phyloP scores from a whole-genome alignment of 2,797 vertebrate genomes.

The Amblyopsis hoosieri region DNA sequence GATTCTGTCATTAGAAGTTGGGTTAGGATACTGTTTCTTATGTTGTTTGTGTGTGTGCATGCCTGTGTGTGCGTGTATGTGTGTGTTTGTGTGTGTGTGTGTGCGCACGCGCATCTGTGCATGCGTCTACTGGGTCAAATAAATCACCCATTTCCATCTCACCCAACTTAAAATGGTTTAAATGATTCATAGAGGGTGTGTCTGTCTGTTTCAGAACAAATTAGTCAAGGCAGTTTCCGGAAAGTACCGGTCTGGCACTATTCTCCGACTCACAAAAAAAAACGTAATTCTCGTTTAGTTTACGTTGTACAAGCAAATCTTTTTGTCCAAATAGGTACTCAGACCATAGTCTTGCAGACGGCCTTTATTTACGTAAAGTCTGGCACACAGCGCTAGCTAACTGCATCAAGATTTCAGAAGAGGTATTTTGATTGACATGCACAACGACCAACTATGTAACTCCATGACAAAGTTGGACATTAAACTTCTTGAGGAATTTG shows the following conservation, averaged over 20 bases:
- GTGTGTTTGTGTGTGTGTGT: slow-evolving; percentile 37
- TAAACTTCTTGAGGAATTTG: too few species aligned
- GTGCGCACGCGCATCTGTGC: slow-evolving; percentile 36
- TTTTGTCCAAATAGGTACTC: slow-evolving; percentile 3
- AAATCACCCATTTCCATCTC: slow-evolving; percentile 24
- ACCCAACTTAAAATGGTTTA: slow-evolving; percentile 7
- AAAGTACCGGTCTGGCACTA: slow-evolving; percentile 3
- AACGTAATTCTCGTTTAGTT: slow-evolving; percentile 28
- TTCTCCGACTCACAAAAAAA: slow-evolving; percentile 21
- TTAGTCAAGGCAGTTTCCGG: slow-evolving; percentile 39
- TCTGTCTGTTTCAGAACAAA: slow-evolving; percentile 35
- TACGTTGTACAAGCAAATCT: slow-evolving; percentile 38
- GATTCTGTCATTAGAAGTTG: background rate
- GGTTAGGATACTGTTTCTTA: slow-evolving; percentile 5
- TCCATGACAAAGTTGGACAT: too few species aligned
- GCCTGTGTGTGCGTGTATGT: slow-evolving; percentile 41
- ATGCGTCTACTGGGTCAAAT: background rate
- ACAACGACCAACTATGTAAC: too few species aligned
- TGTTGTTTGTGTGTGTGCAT: slow-evolving; percentile 18
- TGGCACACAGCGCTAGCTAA: too few species aligned
- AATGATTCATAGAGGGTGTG: slow-evolving; percentile 23
- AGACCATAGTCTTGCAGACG: too few species aligned
- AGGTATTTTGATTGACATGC: too few species aligned
- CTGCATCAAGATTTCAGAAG: too few species aligned
- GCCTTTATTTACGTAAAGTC: too few species aligned